Base-by-base conservation (phyloP, 1,140 invertebrate genomes). In the Saccostrea echinata region DNA sequence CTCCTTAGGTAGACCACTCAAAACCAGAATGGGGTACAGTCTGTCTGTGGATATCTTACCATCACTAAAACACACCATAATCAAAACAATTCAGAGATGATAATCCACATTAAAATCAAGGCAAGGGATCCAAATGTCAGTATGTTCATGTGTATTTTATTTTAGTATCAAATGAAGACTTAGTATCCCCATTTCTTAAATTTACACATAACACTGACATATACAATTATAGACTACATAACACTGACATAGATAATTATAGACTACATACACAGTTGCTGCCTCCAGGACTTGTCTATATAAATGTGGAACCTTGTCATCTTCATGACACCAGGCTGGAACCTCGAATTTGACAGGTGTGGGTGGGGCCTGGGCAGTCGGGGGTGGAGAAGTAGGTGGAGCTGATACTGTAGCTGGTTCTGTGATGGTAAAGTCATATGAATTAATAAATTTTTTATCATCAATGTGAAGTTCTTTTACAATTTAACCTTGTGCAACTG, bases 21-120 rank as follows among this genome's bases (percentile, higher is more conserved):
- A 95, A 55, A 97, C 92, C n/a, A 97, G 93, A 11, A 97, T 92
- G 16, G 96, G 95, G 90, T 96, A 96, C 1, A 97, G 94, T 90
- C 96, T 95, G 57, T 96, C 95, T 13, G 96, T 97, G 85, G 96
- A 96, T 52, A 96, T 96, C 6, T 95, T 89, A 57, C 94, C 95
- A 91, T 95, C 92, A 27, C 93, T 94, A 90, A 88, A 91, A 82
- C 30, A 87, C 57, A 55, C 24, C 83, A 30, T 24, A 80, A 24
- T 30, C 71, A 33, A 80, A 43, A 80, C 81, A 43, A 43, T 43
- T 43, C 2, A 3, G 35, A 43, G 2, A 43, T 3, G 6, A 3
- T 43, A 43, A 43, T 43, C 35, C 2, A 43, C 6, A 3, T 43
- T 6, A 43, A 43, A 43, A 43, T 6, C 35, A 43, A 2, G 35